A percentile compares a stretch with the other conserved stretches of the same genome.
Evolutionary conservation across 92 coral and sea anemone genomes (phyloP).

Genomic region (Zoanthus sociatus): DNA sequence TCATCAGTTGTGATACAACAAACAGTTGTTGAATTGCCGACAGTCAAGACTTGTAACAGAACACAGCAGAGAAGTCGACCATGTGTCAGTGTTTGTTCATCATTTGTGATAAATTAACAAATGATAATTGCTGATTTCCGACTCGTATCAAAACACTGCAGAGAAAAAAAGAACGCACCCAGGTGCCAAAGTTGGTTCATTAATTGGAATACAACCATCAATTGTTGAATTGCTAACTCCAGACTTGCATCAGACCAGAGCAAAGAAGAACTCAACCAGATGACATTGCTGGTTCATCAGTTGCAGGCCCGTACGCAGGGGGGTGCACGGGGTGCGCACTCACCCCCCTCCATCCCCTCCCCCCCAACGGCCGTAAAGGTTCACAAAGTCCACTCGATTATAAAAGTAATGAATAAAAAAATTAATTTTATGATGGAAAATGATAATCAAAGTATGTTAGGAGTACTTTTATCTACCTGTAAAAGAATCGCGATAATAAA

Average conservation of each 20-base stretch:
- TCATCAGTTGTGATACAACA: background rate
- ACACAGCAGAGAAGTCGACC: slow-evolving; percentile 10
- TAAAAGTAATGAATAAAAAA: no score
- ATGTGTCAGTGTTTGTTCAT: background rate
- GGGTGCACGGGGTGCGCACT: no score
- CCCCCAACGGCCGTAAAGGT: no score
- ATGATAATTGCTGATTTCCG: background rate
- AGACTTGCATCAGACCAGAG: background rate
- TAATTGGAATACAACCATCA: background rate
- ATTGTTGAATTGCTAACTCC: background rate
- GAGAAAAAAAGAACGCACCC: background rate
- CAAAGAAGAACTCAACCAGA: background rate
- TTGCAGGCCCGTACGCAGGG: no score
- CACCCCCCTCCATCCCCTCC: no score
- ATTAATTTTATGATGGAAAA: no score
- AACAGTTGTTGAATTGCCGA: background rate
- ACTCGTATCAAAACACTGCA: background rate
- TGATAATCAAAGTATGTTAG: no score
- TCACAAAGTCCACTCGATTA: no score
- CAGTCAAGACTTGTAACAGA: slow-evolving; percentile 79
- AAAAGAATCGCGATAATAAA: no score
- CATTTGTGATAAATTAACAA: background rate
- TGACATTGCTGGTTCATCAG: background rate
- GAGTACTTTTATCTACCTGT: no score
- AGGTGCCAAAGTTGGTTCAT: background rate